Conservation (phyloP, 2,113 vertebrate species). For the Oreamnos americanus region DNA sequence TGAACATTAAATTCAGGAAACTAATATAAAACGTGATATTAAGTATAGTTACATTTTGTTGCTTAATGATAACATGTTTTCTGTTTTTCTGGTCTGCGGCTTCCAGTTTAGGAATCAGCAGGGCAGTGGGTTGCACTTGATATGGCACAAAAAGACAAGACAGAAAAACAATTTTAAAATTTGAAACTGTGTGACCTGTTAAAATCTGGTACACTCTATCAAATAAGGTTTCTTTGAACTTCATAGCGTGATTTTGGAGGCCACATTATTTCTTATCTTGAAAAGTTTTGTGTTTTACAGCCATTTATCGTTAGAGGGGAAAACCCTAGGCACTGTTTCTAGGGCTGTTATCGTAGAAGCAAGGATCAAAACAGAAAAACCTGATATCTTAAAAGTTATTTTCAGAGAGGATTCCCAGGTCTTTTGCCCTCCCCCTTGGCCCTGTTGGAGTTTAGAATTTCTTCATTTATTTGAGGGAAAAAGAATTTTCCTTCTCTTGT, state of each 20-base stretch:
- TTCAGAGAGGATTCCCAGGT: not conserved
- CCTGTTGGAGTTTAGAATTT: not conserved
- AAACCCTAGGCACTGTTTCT: not conserved
- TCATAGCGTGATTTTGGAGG: not conserved
- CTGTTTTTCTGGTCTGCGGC: not conserved
- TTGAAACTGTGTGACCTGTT: not conserved
- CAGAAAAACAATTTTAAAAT: not conserved
- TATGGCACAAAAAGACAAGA: not conserved
- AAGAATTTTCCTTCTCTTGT: not conserved
- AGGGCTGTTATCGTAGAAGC: not conserved
- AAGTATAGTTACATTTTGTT: not conserved
- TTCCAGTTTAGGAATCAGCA: not conserved
- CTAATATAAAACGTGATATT: not conserved
- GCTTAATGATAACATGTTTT: not conserved
- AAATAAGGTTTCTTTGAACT: not conserved
- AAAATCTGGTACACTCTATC: not conserved
- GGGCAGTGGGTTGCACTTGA: not conserved
- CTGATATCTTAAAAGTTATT: slow-evolving; percentile 21
- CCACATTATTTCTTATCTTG: not conserved
- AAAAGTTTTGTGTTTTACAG: slow-evolving; percentile 22
- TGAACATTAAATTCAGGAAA: not conserved
- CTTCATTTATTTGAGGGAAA: not conserved
- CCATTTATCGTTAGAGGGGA: not conserved
- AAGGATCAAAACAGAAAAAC: slow-evolving; percentile 21
- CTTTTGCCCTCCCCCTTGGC: not conserved